Conservation (phyloP, 2,113 vertebrate genomes). For the Neofelis nebulosa region DNA sequence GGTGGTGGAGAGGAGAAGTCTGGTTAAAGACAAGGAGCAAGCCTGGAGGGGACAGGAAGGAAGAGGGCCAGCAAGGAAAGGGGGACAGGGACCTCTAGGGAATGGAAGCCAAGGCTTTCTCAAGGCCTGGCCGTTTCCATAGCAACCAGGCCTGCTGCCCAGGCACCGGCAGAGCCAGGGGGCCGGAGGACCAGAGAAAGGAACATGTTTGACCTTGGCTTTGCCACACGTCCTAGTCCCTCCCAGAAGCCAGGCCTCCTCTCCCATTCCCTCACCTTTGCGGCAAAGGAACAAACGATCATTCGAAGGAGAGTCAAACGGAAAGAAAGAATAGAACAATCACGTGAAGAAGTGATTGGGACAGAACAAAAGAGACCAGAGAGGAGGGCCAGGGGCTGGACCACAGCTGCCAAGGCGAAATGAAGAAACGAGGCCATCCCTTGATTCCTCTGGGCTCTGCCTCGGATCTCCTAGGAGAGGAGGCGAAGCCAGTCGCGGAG, state of each 20-base stretch:
- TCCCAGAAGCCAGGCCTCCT: constrained; percentile 55
- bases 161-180: constrained; percentile 36
- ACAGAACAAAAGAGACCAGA: constrained; percentile 65
- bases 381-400: not conserved
- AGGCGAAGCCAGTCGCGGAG: not conserved
- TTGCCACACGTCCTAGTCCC: constrained; percentile 13
- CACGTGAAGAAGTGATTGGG: constrained; percentile 56
- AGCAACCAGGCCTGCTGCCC: constrained; percentile 71
- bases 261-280: constrained; percentile 52
- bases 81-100: constrained; percentile 53
- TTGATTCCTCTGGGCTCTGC: not conserved
- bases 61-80: constrained; percentile 36
- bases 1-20: not conserved
- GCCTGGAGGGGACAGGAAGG: not conserved
- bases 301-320: constrained; percentile 12
- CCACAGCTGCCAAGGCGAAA: not conserved
- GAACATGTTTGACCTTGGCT: constrained; percentile 66
- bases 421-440: not conserved
- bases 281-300: constrained; percentile 54
- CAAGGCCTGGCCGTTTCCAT: constrained; percentile 62
- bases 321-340: constrained; percentile 40
- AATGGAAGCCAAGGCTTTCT: constrained; percentile 52
- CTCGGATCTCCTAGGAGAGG: not conserved
- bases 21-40: not conserved
- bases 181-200: constrained; percentile 65